These are phyloP conservation scores for Coptotermes formosanus DNA, from an alignment of 1,140 invertebrate species.

Conservation along the genomic window DNA sequence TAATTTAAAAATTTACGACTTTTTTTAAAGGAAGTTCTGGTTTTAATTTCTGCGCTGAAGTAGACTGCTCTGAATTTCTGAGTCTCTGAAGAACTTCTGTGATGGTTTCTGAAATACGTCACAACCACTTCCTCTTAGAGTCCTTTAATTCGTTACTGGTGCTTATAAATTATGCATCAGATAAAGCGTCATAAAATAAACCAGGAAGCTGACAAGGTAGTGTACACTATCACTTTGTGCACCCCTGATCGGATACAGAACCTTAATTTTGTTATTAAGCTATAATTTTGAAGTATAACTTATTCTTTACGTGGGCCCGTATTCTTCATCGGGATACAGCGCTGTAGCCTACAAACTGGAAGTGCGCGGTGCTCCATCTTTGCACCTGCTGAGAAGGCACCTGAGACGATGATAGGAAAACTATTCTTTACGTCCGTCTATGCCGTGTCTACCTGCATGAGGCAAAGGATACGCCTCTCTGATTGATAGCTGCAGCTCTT, in stretches of 20 bases:
- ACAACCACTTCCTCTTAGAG: too few species aligned
- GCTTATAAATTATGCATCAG: too few species aligned
- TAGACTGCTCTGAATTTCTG: too few species aligned
- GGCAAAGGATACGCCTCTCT: not conserved
- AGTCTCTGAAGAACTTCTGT: too few species aligned
- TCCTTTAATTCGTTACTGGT: too few species aligned
- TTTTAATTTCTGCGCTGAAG: too few species aligned
- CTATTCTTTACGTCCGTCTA: not conserved
- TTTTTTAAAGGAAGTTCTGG: too few species aligned
- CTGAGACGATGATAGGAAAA: not conserved
- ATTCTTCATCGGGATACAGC: not conserved
- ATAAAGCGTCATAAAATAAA: too few species aligned
- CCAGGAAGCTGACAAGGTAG: too few species aligned
- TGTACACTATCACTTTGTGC: too few species aligned
- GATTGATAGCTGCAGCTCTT: not conserved
- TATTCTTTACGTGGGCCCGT: not conserved
- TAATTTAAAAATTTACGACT: too few species aligned
- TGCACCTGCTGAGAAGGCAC: not conserved
- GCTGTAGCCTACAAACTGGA: not conserved
- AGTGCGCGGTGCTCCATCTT: not conserved
- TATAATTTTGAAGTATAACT: not conserved
- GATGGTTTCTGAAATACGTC: too few species aligned
- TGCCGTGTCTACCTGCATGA: slow-evolving; percentile 8
- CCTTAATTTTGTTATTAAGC: not conserved
- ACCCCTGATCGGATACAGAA: not conserved